Evolutionary conservation across 2,888 invertebrate species (phyloP).

Genomic region (Plagodis pulveraria): DNA sequence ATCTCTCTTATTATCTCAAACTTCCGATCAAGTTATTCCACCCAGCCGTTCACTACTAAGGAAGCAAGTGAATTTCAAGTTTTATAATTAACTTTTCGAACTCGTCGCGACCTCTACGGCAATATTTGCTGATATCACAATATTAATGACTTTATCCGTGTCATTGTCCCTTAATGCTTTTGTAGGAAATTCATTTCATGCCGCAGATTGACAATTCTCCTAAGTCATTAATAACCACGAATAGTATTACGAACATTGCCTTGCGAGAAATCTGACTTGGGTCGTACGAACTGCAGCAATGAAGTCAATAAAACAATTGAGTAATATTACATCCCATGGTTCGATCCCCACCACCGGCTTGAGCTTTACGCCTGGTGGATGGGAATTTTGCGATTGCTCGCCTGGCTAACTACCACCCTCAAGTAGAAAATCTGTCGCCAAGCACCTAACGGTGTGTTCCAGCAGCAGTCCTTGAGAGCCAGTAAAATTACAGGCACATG

Average conservation of each 20-base stretch:
- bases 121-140: slow-evolving; percentile 41
- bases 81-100: slow-evolving; percentile 36
- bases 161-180: slow-evolving; percentile 41
- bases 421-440: no score
- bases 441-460: no score
- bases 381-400: no score
- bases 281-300: no score
- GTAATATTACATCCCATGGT: no score
- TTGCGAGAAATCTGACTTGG: slow-evolving; percentile 40
- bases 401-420: no score
- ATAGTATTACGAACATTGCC: slow-evolving; percentile 40
- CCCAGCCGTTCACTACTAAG: slow-evolving; percentile 25
- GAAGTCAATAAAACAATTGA: no score
- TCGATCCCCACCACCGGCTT: no score
- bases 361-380: no score
- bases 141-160: slow-evolving; percentile 43
- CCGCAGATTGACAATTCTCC: slow-evolving; percentile 44
- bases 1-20: slow-evolving; percentile 40
- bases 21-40: slow-evolving; percentile 45
- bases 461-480: no score
- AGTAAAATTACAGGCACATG: no score
- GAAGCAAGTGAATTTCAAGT: slow-evolving; percentile 29
- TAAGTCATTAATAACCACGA: slow-evolving; percentile 48
- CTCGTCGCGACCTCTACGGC: slow-evolving; percentile 22
- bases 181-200: slow-evolving; percentile 34